A percentile compares a stretch with the other conserved stretches of the same genome.
Conservation (phyloP, 2,113 vertebrate genomes). For the Poeciliopsis retropinna region DNA sequence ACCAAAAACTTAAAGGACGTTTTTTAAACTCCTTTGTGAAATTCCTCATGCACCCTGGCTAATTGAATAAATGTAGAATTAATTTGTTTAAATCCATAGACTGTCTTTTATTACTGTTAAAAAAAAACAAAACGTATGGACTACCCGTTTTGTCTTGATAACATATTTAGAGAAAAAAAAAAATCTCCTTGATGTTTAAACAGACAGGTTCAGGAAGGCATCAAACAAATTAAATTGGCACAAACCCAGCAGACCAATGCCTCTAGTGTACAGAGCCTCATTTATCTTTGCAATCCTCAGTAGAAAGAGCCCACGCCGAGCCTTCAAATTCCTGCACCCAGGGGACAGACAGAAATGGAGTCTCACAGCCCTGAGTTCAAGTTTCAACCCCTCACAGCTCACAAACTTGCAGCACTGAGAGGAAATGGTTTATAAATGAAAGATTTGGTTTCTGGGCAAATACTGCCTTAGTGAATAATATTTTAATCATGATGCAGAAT, state of each 20-base stretch:
- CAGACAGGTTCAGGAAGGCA: constrained; percentile 54
- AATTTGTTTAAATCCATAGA: background rate
- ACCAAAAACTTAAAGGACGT: background rate
- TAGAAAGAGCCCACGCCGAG: constrained; percentile 21
- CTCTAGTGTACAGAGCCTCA: constrained; percentile 45
- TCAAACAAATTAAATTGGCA: constrained; percentile 47
- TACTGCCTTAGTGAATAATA: background rate
- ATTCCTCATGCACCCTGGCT: background rate
- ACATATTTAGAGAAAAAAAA: background rate
- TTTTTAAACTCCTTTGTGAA: constrained; percentile 23
- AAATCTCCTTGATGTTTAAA: constrained; percentile 53
- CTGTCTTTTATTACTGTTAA: background rate
- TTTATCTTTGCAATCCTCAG: constrained; percentile 53
- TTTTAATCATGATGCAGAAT: background rate
- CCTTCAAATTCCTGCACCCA: constrained; percentile 51
- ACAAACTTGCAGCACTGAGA: constrained; percentile 3
- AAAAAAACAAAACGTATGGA: background rate
- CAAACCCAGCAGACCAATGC: constrained; percentile 27
- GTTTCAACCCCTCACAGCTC: constrained; percentile 48
- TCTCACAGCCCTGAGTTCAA: constrained; percentile 51
- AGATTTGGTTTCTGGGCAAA: background rate
- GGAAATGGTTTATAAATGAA: background rate
- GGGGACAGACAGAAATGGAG: constrained; percentile 41
- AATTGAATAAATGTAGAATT: too few species aligned
- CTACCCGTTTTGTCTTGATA: too few species aligned